A percentile compares a stretch with the other conserved stretches of the same genome.
These are phyloP conservation scores for Noctua fimbriata DNA, from an alignment of 2,888 invertebrate genomes.

Conservation along the genomic window DNA sequence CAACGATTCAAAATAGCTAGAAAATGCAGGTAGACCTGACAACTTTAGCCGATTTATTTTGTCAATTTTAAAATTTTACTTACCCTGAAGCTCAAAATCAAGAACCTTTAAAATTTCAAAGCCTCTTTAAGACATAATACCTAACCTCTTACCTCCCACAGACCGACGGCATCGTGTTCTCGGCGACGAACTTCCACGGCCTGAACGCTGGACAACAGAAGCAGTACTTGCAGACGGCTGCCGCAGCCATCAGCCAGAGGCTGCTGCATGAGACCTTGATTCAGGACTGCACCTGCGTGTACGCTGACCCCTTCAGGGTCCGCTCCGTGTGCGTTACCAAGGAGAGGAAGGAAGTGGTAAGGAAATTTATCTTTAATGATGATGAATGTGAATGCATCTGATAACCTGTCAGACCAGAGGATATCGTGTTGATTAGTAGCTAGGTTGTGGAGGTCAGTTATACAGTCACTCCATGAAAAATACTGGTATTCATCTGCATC, in stretches of 20 bases:
- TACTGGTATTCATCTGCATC: neutral
- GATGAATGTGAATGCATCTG: neutral
- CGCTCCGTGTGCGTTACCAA: slow-evolving; percentile 81
- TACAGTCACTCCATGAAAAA: neutral
- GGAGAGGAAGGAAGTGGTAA: slow-evolving; percentile 83
- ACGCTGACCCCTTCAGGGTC: slow-evolving; percentile 78
- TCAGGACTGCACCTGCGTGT: slow-evolving; percentile 86
- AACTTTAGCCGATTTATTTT: neutral
- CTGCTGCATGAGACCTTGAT: slow-evolving; percentile 79
- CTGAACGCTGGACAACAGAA: slow-evolving; percentile 90
- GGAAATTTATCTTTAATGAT: slow-evolving; percentile 43
- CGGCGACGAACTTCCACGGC: slow-evolving; percentile 90
- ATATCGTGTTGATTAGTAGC: neutral
- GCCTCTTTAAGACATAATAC: neutral
- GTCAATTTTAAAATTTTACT: neutral
- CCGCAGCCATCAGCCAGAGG: slow-evolving; percentile 83
- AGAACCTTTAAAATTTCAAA: no score
- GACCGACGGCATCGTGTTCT: slow-evolving; percentile 92
- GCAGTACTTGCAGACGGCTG: slow-evolving; percentile 90
- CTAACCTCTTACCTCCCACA: slow-evolving; percentile 69
- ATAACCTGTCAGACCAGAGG: neutral
- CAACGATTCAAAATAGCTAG: neutral
- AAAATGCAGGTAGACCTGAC: no score
- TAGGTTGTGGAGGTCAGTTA: neutral
- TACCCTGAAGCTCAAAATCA: no score